Evolutionary conservation across 1,140 invertebrate species (phyloP).

Genomic region (Drosophila pruinosa): DNA sequence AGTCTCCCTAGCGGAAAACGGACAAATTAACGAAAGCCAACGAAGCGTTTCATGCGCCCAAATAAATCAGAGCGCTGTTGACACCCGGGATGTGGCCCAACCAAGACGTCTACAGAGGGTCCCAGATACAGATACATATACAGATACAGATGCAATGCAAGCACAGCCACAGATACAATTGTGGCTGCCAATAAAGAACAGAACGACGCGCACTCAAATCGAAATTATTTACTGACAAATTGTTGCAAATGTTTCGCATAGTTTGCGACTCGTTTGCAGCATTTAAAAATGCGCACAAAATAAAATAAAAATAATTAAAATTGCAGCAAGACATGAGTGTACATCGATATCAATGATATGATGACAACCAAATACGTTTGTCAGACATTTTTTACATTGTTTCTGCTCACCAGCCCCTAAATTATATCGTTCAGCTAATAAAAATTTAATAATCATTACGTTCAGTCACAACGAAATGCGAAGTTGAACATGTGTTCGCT

Average conservation of each 20-base stretch:
- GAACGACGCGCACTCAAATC: constrained; percentile 46
- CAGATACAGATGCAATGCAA: constrained; percentile 21
- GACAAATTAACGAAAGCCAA: constrained; percentile 80
- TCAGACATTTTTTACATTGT: constrained; percentile 20
- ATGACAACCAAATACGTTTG: constrained; percentile 38
- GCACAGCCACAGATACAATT: constrained; percentile 25
- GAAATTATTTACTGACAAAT: constrained; percentile 83
- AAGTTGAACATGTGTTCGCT: constrained; percentile 72
- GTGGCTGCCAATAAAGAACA: constrained; percentile 13
- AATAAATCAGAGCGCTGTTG: constrained; percentile 82
- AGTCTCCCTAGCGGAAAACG: constrained; percentile 60
- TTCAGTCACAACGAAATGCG: constrained; percentile 36
- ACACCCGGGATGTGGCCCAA: constrained; percentile 58
- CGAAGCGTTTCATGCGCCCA: constrained; percentile 80
- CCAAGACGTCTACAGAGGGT: constrained; percentile 18
- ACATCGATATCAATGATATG: constrained; percentile 27
- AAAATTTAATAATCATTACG: constrained; percentile 68
- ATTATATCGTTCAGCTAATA: constrained; percentile 61
- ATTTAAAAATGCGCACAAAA: constrained; percentile 65
- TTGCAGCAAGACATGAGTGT: constrained; percentile 32
- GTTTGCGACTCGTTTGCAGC: constrained; percentile 35
- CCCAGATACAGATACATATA: constrained; percentile 31
- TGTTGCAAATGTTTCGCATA: constrained; percentile 74
- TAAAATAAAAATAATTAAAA: constrained; percentile 64
- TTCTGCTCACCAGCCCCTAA: constrained; percentile 28